These are phyloP conservation scores for Schizopygopsis malacanthus DNA, from an alignment of 2,797 vertebrate genomes.

Conservation along the genomic window DNA sequence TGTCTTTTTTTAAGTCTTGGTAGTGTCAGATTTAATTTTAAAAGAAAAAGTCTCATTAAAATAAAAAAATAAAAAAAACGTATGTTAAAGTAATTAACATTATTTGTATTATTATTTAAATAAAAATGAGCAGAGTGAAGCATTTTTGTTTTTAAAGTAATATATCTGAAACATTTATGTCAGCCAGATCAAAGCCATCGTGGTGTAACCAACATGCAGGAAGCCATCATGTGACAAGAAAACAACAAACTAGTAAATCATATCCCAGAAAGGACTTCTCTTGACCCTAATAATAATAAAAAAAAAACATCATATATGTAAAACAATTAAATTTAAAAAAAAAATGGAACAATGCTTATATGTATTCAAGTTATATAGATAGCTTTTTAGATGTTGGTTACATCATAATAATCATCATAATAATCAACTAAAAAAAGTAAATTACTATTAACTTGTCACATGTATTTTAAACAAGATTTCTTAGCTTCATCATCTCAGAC, in stretches of 20 bases:
- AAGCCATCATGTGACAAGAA: slow-evolving; percentile 7
- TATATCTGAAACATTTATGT: not conserved
- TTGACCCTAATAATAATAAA: not conserved
- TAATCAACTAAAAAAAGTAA: not conserved
- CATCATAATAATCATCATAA: not conserved
- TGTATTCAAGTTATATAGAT: not conserved
- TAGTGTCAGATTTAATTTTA: not conserved
- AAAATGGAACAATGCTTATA: not conserved
- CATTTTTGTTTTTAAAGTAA: not conserved
- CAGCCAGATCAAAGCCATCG: not conserved
- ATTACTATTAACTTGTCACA: not conserved
- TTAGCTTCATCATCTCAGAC: not conserved
- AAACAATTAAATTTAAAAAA: not conserved
- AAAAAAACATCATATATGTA: not conserved
- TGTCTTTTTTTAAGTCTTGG: not conserved
- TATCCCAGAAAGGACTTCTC: not conserved
- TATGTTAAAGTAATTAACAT: not conserved
- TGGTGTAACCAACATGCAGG: not conserved
- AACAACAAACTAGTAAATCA: not conserved
- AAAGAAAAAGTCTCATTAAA: not conserved
- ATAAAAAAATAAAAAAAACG: not conserved
- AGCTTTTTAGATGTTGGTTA: not conserved
- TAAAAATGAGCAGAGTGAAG: not conserved
- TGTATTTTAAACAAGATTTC: not conserved
- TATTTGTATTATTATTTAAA: not conserved